These are phyloP conservation scores for Athalia cordata DNA, from an alignment of 2,888 invertebrate genomes.

Conservation along the genomic window DNA sequence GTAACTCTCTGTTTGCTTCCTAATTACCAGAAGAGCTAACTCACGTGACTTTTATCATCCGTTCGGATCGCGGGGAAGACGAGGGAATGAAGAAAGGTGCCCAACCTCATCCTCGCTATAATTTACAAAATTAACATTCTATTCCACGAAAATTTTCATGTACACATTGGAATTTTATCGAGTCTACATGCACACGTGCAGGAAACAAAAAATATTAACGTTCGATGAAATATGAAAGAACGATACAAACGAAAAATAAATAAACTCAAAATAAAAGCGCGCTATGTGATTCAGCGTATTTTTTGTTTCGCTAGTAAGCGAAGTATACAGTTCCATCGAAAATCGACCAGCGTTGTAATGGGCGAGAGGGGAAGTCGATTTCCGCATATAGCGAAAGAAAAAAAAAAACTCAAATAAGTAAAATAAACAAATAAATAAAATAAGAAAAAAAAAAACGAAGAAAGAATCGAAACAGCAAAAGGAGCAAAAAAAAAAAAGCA, in stretches of 20 bases:
- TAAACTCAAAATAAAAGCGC: neutral
- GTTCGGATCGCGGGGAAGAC: neutral
- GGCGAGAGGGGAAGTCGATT: constrained; percentile 10
- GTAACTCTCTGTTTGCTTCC: constrained; percentile 66
- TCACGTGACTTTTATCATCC: constrained; percentile 39
- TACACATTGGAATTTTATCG: constrained; percentile 65
- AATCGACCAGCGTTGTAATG: neutral
- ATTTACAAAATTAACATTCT: constrained; percentile 65
- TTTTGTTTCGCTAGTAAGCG: neutral
- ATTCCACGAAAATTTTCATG: constrained; percentile 61
- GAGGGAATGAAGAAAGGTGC: neutral
- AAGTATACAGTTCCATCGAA: neutral
- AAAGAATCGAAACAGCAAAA: neutral
- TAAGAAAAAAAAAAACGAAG: neutral
- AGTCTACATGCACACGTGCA: neutral
- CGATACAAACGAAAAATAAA: neutral
- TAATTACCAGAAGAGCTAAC: constrained; percentile 58
- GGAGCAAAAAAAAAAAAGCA: neutral
- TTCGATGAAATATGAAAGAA: neutral
- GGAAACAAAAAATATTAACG: neutral
- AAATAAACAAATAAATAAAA: neutral
- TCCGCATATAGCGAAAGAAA: neutral
- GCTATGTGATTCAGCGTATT: neutral
- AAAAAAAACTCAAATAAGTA: neutral
- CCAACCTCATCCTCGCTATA: constrained; percentile 8